Percentiles rank a stretch among this genome's conserved stretches.
Evolutionary conservation across 2,113 vertebrate genomes (phyloP).

Genomic region (Antechinus stuartii): DNA sequence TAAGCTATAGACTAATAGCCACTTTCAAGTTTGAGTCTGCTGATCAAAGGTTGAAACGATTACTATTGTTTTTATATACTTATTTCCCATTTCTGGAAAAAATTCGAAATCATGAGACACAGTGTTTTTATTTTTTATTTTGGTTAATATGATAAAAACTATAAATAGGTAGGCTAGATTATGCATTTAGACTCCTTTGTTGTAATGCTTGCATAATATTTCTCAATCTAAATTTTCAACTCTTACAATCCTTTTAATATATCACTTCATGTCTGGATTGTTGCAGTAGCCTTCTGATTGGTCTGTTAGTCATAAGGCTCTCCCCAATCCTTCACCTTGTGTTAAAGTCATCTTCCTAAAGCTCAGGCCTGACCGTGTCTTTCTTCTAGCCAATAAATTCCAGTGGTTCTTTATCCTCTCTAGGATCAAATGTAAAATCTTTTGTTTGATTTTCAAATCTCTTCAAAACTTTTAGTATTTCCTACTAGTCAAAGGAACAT

Average conservation of each 20-base stretch:
- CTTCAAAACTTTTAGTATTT: not conserved
- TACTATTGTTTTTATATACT: constrained; percentile 34
- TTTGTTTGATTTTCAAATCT: no score
- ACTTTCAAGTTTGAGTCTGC: constrained; percentile 49
- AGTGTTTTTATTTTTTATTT: constrained; percentile 8
- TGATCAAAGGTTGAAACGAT: constrained; percentile 60
- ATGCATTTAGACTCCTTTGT: constrained; percentile 22
- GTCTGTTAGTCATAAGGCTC: no score
- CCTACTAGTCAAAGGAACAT: not conserved
- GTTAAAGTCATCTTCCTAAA: no score
- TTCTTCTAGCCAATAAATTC: no score
- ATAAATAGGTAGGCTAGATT: not conserved
- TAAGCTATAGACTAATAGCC: constrained; percentile 59
- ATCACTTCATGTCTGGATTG: no score
- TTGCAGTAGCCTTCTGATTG: no score
- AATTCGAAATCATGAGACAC: constrained; percentile 38
- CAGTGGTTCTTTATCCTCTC: no score
- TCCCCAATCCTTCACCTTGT: no score
- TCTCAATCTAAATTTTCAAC: constrained; percentile 38
- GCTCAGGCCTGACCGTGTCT: no score
- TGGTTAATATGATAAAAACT: not conserved
- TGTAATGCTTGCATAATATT: not conserved
- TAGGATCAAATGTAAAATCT: no score
- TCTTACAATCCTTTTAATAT: not conserved
- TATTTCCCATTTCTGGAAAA: constrained; percentile 17